These are phyloP conservation scores for Serilophus lunatus DNA, from an alignment of 2,113 vertebrate genomes.

Conservation along the genomic window DNA sequence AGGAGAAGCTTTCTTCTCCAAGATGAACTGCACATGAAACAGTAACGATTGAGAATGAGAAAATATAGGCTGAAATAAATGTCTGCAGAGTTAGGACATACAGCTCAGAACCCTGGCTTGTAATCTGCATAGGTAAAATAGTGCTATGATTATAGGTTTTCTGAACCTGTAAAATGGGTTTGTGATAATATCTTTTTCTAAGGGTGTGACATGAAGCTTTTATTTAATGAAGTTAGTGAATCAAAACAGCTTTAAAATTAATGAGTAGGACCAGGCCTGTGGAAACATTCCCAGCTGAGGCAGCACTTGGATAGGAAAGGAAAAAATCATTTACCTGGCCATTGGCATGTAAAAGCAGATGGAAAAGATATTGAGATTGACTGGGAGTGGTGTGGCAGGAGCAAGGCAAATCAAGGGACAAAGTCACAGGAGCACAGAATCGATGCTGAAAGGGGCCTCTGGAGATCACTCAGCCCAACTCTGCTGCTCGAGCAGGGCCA, in stretches of 20 bases:
- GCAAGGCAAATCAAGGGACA: neutral
- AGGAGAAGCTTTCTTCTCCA: neutral
- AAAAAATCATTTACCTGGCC: neutral
- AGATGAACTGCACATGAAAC: neutral
- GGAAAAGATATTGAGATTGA: neutral
- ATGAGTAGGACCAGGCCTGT: neutral
- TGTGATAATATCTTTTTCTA: constrained; percentile 31
- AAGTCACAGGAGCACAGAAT: neutral
- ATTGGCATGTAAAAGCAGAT: neutral
- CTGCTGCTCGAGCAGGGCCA: neutral
- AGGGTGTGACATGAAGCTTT: constrained; percentile 21
- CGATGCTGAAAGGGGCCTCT: neutral
- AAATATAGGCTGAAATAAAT: neutral
- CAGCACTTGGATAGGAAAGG: neutral
- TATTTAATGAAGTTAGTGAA: constrained; percentile 28
- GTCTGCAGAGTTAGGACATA: neutral
- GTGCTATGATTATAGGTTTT: constrained; percentile 11
- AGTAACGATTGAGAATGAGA: neutral
- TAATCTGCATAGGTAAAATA: neutral
- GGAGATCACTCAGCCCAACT: neutral
- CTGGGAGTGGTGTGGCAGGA: neutral
- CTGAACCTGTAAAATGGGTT: neutral
- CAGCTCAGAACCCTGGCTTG: neutral
- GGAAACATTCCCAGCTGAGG: neutral
- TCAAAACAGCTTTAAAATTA: constrained; percentile 14